Base-by-base conservation (phyloP, 1,140 invertebrate species). In the Sycophila sp. region DNA sequence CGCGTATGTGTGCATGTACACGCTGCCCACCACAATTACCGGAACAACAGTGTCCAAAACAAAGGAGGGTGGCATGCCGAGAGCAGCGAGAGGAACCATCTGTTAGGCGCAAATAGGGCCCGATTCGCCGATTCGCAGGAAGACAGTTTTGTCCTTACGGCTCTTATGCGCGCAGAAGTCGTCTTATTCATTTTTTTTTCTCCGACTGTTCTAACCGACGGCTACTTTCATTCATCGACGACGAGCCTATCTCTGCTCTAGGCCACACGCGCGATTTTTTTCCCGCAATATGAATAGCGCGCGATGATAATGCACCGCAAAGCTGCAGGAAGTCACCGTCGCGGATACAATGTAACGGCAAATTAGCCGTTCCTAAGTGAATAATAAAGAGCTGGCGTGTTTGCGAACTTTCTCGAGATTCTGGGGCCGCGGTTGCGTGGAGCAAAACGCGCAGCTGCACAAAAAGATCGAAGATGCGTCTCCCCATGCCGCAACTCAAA, bases 11-110 rank as follows among this genome's bases (percentile, higher is more conserved):
- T 4, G 28, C 26, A 11, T 65, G 32, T 66, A 22, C 32, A 58
- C 47, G 49, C 34, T 38, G n/a, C 34, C 24, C 28, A 62, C 77
- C 79, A 75, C 79, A 83, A 83, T 83, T 82, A 83, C 77, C 75
- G 79, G 79, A 81, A 81, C 78, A 83, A 82, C 81, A 79, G 78
- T 81, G 80, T 81, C 79, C 79, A 81, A 83, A 81, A 81, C 81
- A 78, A 78, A 78, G 40, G 26, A 77, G 75, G 74, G 66, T 71
- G 73, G 71, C 75, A 74, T 76, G 76, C 77, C 74, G 76, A 74
- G 73, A 17, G n/a, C n/a, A 73, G 42, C 36, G 65, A 67, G 36
- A 28, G 34, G 47, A 77, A 77, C 81, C 82, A 83, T 83, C 82
- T 83, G 82, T 82, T 81, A 75, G 53, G 47, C 36, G 82, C 81